Percentiles rank a stretch among this genome's conserved stretches.
Evolutionary conservation across 2,113 vertebrate genomes (phyloP).

Genomic region (Columbina picui): DNA sequence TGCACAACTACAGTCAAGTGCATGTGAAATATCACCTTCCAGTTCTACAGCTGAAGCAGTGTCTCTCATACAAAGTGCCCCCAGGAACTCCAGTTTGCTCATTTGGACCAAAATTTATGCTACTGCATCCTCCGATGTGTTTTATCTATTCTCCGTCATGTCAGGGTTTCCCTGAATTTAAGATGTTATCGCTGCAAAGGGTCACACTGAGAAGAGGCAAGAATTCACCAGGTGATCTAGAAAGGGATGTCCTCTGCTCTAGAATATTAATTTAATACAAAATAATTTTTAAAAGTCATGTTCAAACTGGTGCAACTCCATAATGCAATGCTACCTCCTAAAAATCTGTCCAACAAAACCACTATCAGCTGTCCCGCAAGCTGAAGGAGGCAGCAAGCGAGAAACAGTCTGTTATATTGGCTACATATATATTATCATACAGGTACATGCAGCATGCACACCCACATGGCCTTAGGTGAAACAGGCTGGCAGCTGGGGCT

Average conservation of each 20-base stretch:
- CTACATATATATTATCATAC: accelerated
- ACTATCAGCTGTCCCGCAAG: neutral
- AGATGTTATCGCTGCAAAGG: neutral
- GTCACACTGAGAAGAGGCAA: neutral
- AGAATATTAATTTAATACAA: neutral
- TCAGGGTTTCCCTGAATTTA: neutral
- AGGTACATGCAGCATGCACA: neutral
- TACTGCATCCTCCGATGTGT: accelerated
- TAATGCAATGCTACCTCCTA: neutral
- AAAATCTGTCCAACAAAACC: neutral
- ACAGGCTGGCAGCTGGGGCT: too few relatives aligned
- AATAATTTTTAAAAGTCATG: too few relatives aligned
- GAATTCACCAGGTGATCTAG: neutral
- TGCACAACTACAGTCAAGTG: accelerated
- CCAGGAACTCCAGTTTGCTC: neutral
- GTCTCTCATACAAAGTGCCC: neutral
- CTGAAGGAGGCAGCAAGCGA: neutral
- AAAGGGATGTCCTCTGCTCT: neutral
- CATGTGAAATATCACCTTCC: accelerated
- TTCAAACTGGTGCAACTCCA: neutral
- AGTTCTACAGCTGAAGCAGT: neutral
- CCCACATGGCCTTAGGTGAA: accelerated
- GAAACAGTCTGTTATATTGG: neutral
- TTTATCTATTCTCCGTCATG: accelerated
- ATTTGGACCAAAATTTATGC: neutral